Percentiles rank a stretch among this genome's conserved stretches.
Conservation (phyloP, 2,888 invertebrate genomes). For the Nemotelus pantherinus region DNA sequence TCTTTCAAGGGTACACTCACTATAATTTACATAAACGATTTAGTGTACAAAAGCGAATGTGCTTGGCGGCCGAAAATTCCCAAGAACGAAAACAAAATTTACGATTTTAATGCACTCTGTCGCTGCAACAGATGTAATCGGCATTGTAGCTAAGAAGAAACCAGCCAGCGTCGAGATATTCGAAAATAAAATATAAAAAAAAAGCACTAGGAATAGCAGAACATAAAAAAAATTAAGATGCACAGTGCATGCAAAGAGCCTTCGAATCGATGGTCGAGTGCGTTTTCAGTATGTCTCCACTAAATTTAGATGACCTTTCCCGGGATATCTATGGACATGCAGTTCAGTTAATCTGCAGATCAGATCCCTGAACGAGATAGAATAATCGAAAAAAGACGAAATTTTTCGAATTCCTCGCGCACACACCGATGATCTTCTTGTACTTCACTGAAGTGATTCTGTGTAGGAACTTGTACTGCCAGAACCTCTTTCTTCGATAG, state of each 20-base stretch:
- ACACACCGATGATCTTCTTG: too few species aligned
- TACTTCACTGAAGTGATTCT: too few species aligned
- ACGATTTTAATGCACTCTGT: background rate
- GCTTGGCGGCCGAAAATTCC: background rate
- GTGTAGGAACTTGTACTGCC: too few species aligned
- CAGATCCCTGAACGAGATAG: too few species aligned
- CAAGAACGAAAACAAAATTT: background rate
- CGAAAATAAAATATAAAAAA: background rate
- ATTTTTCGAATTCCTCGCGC: too few species aligned
- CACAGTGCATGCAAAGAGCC: background rate
- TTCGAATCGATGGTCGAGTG: background rate
- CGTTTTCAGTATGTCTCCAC: background rate
- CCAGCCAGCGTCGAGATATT: background rate
- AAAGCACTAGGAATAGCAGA: too few species aligned
- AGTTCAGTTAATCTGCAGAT: background rate
- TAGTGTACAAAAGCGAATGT: too few species aligned
- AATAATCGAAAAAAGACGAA: too few species aligned
- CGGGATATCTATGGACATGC: background rate
- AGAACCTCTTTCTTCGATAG: too few species aligned
- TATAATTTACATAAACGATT: background rate
- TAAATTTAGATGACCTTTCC: conserved; percentile 1
- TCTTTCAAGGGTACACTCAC: conserved; percentile 21
- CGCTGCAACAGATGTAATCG: background rate
- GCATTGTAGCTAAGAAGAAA: background rate
- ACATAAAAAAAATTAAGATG: background rate